Evolutionary conservation across 2,113 vertebrate genomes (phyloP), one percentile per base, ranked within the genome.

Genomic region (Aptenodytes patagonicus): DNA sequence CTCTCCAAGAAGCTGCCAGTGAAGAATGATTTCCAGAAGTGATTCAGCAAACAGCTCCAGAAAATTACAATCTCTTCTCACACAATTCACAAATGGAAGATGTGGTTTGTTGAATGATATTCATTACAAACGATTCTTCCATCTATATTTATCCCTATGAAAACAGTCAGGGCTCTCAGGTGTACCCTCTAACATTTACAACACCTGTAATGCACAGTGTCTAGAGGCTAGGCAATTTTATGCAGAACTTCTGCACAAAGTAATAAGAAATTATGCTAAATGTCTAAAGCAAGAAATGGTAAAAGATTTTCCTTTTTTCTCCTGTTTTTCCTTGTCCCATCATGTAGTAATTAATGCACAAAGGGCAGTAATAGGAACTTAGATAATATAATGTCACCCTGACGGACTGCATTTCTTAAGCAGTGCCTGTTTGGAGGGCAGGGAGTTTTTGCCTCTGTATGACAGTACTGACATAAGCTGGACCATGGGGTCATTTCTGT

Each of bases 1-100:
- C 58, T 83, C 81, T 93, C 58, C 46, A 85, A 77, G 58, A 95
- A 58, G 66, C 66, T 85, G 51, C 78, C 80, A 82, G 82, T 83
- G 81, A 94, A 95, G 49, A 96, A 88, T 62, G 40, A 94, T 95
- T 91, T 89, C 89, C 93, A 94, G 66, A 93, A 95, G 62, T 70
- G 70, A 95, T 94, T 96, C 89, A 88, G 81, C 83, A 87, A 91
- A 86, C 61, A 90, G 78, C 54, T 91, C 75, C 85, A 77, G 93
- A 94, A 95, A 95, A 97, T 93, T 80, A 69, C 65, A 62, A 11
- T 95, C 62, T 82, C 73, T 93, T 95, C 78, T 55, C 0, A 3
- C 84, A 79, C 73, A 82, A 89, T 95, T 95, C 77, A 54, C 77
- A 95, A 95, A 94, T 78, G 72, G 83, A 95, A 97, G 72, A 87